A percentile compares a stretch with the other conserved stretches of the same genome.
Conservation (phyloP, 2,797 vertebrate genomes). For the Intellagama lesueurii region DNA sequence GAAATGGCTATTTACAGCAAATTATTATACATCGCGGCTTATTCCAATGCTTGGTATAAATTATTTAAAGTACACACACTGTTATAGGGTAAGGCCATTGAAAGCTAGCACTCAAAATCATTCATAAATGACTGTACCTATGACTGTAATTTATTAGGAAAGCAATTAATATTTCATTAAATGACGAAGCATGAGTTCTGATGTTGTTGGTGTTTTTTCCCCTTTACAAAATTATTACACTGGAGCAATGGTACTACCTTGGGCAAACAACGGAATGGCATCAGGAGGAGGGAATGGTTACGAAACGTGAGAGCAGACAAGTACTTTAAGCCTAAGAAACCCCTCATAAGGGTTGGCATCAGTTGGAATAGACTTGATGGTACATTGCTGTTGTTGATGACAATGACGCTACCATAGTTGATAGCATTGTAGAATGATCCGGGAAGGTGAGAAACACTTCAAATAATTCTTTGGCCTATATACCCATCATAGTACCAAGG, state of each 20-base stretch:
- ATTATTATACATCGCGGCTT: slow-evolving; percentile 7
- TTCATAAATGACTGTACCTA: slow-evolving; percentile 2
- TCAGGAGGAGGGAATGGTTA: too few species aligned
- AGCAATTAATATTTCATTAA: slow-evolving; percentile 21
- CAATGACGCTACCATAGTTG: not conserved
- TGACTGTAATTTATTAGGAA: slow-evolving; percentile 25
- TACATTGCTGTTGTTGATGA: too few species aligned
- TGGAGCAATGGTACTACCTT: not conserved
- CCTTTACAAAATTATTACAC: not conserved
- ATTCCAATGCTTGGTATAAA: slow-evolving; percentile 18
- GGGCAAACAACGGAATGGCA: too few species aligned
- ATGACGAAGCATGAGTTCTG: not conserved
- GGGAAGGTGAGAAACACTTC: not conserved
- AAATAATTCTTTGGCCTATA: slow-evolving; percentile 5
- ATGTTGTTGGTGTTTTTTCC: not conserved
- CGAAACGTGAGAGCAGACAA: not conserved
- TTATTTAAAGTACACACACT: slow-evolving; percentile 24
- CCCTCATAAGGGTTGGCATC: too few species aligned
- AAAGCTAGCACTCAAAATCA: slow-evolving; percentile 7
- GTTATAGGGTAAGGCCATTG: slow-evolving; percentile 25
- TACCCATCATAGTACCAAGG: not conserved
- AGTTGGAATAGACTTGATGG: too few species aligned
- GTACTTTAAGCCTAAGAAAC: not conserved
- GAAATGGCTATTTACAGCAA: slow-evolving; percentile 7
- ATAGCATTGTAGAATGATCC: slow-evolving; percentile 25